phyloP scores from a whole-genome alignment of 1,140 invertebrate species.

The Halictus rubicundus region DNA sequence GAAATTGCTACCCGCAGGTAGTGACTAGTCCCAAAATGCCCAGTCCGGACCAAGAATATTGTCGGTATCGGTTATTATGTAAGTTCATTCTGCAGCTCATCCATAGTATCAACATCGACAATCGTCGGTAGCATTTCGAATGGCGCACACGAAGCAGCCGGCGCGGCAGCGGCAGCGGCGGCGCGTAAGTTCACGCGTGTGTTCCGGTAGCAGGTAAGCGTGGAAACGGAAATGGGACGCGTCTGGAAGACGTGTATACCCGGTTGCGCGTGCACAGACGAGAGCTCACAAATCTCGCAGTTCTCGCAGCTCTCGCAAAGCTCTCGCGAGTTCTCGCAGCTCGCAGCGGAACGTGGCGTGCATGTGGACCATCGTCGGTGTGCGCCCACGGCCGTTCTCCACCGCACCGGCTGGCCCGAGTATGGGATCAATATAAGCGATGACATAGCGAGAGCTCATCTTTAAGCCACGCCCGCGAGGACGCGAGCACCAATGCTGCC shows the following conservation, averaged over 20 bases:
- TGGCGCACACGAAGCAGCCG: background rate
- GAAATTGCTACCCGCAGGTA: too few species aligned
- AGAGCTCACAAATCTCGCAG: background rate
- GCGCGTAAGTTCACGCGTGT: background rate
- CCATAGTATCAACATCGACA: too few species aligned
- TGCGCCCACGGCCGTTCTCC: slow-evolving; percentile 49
- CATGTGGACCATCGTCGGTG: slow-evolving; percentile 45
- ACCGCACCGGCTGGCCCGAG: slow-evolving; percentile 47
- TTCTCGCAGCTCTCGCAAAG: too few species aligned
- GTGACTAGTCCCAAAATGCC: too few species aligned
- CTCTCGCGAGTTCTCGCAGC: background rate
- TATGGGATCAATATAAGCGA: slow-evolving; percentile 80
- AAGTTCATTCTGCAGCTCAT: too few species aligned
- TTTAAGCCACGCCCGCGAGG: slow-evolving; percentile 76
- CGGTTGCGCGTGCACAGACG: slow-evolving; percentile 35
- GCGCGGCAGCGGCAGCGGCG: too few species aligned
- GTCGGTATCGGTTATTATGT: too few species aligned
- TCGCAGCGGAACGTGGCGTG: slow-evolving; percentile 39
- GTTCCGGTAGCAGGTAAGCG: slow-evolving; percentile 29
- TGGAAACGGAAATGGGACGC: slow-evolving; percentile 39
- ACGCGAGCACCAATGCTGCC: slow-evolving; percentile 37
- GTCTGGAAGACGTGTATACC: slow-evolving; percentile 27
- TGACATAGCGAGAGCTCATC: slow-evolving; percentile 80
- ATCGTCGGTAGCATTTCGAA: background rate
- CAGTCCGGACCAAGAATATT: too few species aligned